Percentiles rank a stretch among this genome's conserved stretches.
phyloP scores from a whole-genome alignment of 2,113 vertebrate genomes.

The Brevimyrus niger region DNA sequence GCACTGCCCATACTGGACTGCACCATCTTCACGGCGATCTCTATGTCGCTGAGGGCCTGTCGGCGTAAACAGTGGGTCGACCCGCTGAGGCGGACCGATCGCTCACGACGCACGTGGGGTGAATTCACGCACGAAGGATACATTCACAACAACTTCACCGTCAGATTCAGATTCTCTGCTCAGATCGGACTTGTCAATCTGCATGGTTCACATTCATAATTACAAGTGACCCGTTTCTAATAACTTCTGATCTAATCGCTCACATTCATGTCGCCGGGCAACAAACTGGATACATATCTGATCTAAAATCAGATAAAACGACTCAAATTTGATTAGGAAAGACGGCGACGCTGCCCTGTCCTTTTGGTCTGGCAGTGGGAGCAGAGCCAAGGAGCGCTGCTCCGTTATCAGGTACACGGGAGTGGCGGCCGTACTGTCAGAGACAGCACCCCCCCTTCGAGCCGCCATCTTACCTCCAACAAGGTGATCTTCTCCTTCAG shows the following conservation, averaged over 20 bases:
- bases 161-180: background rate
- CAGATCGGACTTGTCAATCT: background rate
- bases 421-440: background rate
- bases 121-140: background rate
- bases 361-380: background rate
- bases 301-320: background rate
- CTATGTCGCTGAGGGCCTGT: slow-evolving; percentile 79
- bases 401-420: background rate
- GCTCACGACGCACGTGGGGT: background rate
- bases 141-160: background rate
- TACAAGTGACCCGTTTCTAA: background rate
- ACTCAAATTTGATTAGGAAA: background rate
- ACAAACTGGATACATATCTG: background rate
- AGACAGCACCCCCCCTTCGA: background rate
- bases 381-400: background rate
- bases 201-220: background rate
- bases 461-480: slow-evolving; percentile 62
- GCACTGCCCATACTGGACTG: slow-evolving; percentile 50
- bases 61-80: background rate
- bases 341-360: background rate
- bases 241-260: background rate
- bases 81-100: background rate
- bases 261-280: background rate
- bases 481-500: slow-evolving; percentile 74
- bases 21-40: slow-evolving; percentile 77